These are phyloP conservation scores for Palloptera scutellata DNA, from an alignment of 2,888 invertebrate species.

Conservation along the genomic window DNA sequence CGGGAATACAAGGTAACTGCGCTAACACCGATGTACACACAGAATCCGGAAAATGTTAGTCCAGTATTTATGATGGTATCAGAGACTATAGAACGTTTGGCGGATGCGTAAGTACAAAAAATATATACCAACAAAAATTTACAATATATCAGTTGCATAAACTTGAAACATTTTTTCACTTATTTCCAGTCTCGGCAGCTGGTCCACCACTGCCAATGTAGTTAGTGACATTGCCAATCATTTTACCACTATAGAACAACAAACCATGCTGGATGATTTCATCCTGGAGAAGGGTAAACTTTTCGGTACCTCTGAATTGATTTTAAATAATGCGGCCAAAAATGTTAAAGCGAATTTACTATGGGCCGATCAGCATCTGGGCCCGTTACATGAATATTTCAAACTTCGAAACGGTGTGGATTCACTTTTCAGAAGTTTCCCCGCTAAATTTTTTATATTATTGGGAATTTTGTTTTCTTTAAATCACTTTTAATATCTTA, in stretches of 20 bases:
- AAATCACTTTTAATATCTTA: too few species aligned
- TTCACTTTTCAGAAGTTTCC: too few species aligned
- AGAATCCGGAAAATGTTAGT: slow-evolving; percentile 63
- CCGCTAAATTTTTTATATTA: too few species aligned
- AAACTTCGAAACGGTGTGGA: too few species aligned
- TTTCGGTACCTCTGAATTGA: slow-evolving; percentile 43
- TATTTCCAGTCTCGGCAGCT: slow-evolving; percentile 47
- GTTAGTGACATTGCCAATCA: slow-evolving; percentile 46
- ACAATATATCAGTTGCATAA: too few species aligned
- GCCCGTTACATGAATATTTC: too few species aligned
- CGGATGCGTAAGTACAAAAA: slow-evolving; percentile 45
- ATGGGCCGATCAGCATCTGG: slow-evolving; percentile 51
- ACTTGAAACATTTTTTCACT: not conserved
- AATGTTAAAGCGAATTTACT: slow-evolving; percentile 50
- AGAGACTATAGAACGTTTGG: slow-evolving; percentile 39
- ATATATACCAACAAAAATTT: too few species aligned
- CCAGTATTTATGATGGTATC: slow-evolving; percentile 46
- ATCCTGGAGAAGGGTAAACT: slow-evolving; percentile 34
- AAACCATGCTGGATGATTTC: slow-evolving; percentile 42
- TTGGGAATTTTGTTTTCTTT: too few species aligned
- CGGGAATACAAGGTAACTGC: slow-evolving; percentile 43
- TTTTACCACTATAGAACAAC: slow-evolving; percentile 49
- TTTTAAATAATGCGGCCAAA: slow-evolving; percentile 43
- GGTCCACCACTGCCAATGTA: slow-evolving; percentile 46
- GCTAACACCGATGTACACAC: slow-evolving; percentile 64